Percentiles rank a stretch among this genome's conserved stretches.
These are phyloP conservation scores for Gymnogyps californianus DNA, from an alignment of 2,113 vertebrate species.

Conservation along the genomic window DNA sequence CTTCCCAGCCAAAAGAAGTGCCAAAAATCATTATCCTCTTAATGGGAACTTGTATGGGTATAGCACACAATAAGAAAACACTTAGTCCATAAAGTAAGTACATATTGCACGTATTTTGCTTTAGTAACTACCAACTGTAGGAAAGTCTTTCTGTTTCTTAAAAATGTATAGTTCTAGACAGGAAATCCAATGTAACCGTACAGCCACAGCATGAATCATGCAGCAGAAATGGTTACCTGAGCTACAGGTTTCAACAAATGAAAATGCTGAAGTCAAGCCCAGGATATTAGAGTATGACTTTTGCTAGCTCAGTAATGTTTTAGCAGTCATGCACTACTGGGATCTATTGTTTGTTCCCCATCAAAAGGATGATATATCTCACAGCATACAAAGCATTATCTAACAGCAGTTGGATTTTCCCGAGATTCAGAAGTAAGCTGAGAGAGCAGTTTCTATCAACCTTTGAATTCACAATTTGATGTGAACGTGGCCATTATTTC, in stretches of 20 bases:
- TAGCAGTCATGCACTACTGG: slow-evolving; percentile 27
- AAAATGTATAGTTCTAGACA: not conserved
- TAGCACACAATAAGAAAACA: not conserved
- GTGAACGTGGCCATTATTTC: slow-evolving; percentile 26
- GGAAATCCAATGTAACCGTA: not conserved
- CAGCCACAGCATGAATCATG: not conserved
- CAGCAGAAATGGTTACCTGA: not conserved
- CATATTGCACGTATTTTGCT: not conserved
- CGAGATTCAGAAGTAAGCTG: slow-evolving; percentile 38
- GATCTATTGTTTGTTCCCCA: slow-evolving; percentile 38
- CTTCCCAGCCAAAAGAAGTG: not conserved
- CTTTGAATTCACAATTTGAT: slow-evolving; percentile 47
- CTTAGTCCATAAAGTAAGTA: not conserved
- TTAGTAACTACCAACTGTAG: not conserved
- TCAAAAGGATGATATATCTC: slow-evolving; percentile 28
- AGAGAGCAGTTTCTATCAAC: slow-evolving; percentile 44
- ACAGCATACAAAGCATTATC: slow-evolving; percentile 34
- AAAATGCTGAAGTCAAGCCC: slow-evolving; percentile 21
- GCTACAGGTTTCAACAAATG: slow-evolving; percentile 24
- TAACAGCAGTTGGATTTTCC: slow-evolving; percentile 39
- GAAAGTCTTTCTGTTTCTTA: not conserved
- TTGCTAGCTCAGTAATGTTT: slow-evolving; percentile 58
- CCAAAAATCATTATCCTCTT: not conserved
- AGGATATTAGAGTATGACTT: slow-evolving; percentile 17
- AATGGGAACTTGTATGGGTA: not conserved